A percentile compares a stretch with the other conserved stretches of the same genome.
Evolutionary conservation across 2,888 invertebrate genomes (phyloP).

Genomic region (Anoncus sp.): DNA sequence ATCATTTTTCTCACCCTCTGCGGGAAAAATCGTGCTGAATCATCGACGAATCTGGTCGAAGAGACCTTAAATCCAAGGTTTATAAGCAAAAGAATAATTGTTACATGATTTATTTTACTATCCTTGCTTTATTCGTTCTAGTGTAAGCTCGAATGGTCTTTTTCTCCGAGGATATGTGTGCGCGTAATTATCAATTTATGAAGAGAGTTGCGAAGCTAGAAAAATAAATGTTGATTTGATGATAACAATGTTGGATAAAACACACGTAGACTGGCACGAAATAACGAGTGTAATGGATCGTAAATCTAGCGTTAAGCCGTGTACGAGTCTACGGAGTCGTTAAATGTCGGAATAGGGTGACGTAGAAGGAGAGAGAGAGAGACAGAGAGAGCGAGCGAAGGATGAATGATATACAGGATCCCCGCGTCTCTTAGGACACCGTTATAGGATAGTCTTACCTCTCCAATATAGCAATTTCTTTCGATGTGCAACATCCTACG

Average conservation of each 20-base stretch:
- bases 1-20: slow-evolving; percentile 1
- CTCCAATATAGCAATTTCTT: slow-evolving; percentile 16
- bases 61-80: slow-evolving; percentile 57
- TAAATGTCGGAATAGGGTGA: slow-evolving; percentile 51
- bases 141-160: neutral
- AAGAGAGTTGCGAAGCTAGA: slow-evolving; percentile 3
- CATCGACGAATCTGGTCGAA: slow-evolving; percentile 36
- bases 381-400: slow-evolving; percentile 13
- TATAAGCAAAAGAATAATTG: slow-evolving; percentile 2
- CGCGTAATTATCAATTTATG: slow-evolving; percentile 9
- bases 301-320: slow-evolving; percentile 47
- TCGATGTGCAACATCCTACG: slow-evolving; percentile 14
- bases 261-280: slow-evolving; percentile 32
- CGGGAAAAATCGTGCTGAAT: slow-evolving; percentile 9
- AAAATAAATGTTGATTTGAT: slow-evolving; percentile 38
- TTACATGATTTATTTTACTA: neutral
- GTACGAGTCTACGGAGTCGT: slow-evolving; percentile 47
- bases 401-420: slow-evolving; percentile 3
- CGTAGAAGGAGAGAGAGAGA: slow-evolving; percentile 16
- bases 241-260: slow-evolving; percentile 23
- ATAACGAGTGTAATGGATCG: slow-evolving; percentile 53
- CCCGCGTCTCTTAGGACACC: slow-evolving; percentile 26
- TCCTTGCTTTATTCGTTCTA: neutral
- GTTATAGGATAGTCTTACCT: slow-evolving; percentile 35
- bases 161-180: slow-evolving; percentile 33